phyloP scores from a whole-genome alignment of 30 jellyfish, hydroid and myxozoan species.

The Rhopilema esculentum region DNA sequence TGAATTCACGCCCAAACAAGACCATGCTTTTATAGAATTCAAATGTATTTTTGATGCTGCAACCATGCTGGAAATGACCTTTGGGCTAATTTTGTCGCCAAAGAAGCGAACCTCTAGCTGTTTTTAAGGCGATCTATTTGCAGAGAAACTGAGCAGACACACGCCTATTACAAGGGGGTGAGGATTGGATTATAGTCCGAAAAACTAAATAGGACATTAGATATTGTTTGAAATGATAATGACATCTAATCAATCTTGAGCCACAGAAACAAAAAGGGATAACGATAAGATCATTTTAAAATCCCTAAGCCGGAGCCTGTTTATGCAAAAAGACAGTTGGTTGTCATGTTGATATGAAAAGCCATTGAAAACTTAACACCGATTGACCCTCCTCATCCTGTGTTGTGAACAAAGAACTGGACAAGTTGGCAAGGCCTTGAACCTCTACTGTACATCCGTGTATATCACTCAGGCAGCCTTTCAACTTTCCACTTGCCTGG shows the following conservation, averaged over 20 bases:
- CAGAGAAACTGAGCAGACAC: too few species aligned
- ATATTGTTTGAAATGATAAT: slow-evolving; percentile 10
- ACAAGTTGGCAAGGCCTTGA: neutral
- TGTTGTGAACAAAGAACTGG: neutral
- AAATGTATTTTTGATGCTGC: neutral
- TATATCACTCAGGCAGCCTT: too few species aligned
- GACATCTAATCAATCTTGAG: slow-evolving; percentile 50
- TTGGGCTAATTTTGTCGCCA: neutral
- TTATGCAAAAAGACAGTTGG: neutral
- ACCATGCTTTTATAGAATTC: neutral
- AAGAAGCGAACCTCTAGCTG: too few species aligned
- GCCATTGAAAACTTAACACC: neutral
- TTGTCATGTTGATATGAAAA: slow-evolving; percentile 9
- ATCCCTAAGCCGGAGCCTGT: slow-evolving; percentile 36
- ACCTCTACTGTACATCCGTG: too few species aligned
- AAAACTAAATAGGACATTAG: neutral
- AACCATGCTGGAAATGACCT: neutral
- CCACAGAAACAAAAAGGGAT: slow-evolving; percentile 36
- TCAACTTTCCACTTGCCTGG: too few species aligned
- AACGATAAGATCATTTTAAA: slow-evolving; percentile 6
- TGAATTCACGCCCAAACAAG: neutral
- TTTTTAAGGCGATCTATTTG: too few species aligned
- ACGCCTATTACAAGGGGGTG: neutral
- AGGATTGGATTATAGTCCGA: slow-evolving; percentile 25
- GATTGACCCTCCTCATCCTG: neutral